A percentile compares a stretch with the other conserved stretches of the same genome.
phyloP scores from a whole-genome alignment of 1,140 invertebrate genomes.

The Himalopsyche phryganea region DNA sequence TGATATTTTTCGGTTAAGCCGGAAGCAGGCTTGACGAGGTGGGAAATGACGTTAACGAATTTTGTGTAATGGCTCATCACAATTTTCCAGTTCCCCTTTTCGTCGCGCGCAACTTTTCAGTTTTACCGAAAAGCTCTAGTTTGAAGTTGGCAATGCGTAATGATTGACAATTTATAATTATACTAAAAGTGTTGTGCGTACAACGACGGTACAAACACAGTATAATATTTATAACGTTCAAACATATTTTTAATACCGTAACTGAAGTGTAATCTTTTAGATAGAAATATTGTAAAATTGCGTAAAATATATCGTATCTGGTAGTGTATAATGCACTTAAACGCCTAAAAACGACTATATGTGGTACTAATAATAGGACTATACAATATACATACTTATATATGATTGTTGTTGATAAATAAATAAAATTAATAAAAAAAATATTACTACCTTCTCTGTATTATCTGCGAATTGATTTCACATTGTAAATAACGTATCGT shows the following conservation, averaged over 20 bases:
- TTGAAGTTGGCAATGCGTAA: no score
- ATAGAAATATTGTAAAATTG: conserved; percentile 27
- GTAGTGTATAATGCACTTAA: conserved; percentile 35
- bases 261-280: conserved; percentile 20
- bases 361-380: conserved; percentile 34
- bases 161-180: conserved; percentile 21
- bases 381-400: conserved; percentile 22
- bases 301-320: conserved; percentile 25
- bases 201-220: conserved; percentile 29
- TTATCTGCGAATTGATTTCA: conserved; percentile 21
- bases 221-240: conserved; percentile 26
- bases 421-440: conserved; percentile 25
- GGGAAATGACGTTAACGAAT: conserved; percentile 3
- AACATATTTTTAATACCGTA: conserved; percentile 28
- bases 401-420: conserved; percentile 34
- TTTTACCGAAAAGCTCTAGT: no score
- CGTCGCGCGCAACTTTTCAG: not conserved
- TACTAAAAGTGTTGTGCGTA: conserved; percentile 26
- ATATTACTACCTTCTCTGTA: conserved; percentile 6
- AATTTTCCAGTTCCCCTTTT: conserved; percentile 23
- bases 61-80: conserved; percentile 31
- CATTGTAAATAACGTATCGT: conserved; percentile 17
- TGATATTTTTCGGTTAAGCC: no score
- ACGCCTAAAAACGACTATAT: conserved; percentile 33
- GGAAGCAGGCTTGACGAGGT: no score